These are phyloP conservation scores for Cottoperca gobio DNA, from an alignment of 2,797 vertebrate genomes.

Conservation along the genomic window DNA sequence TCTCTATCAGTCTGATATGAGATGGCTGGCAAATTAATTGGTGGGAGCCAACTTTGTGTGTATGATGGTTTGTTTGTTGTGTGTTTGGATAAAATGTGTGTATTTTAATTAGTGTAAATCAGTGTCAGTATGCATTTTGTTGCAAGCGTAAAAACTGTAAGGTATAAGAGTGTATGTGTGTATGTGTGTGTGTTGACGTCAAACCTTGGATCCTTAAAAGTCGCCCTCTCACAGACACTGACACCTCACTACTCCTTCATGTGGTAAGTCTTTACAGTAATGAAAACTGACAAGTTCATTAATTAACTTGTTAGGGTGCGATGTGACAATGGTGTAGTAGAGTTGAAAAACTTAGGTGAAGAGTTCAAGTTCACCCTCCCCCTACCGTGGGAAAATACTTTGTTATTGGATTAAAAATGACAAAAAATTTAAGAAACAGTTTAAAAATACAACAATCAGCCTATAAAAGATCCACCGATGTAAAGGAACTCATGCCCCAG, in stretches of 20 bases:
- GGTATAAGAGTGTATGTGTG: neutral
- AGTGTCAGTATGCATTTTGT: neutral
- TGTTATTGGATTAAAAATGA: neutral
- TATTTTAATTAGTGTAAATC: slow-evolving; percentile 7
- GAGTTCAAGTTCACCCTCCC: neutral
- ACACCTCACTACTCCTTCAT: slow-evolving; percentile 9
- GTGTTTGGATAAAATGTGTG: slow-evolving; percentile 35
- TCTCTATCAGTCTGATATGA: slow-evolving; percentile 56
- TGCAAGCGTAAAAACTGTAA: neutral
- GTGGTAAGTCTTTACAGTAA: slow-evolving; percentile 32
- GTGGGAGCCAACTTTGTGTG: slow-evolving; percentile 41
- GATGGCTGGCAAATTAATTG: slow-evolving; percentile 67
- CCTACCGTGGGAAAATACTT: neutral
- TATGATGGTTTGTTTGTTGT: slow-evolving; percentile 32
- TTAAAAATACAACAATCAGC: neutral
- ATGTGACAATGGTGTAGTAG: slow-evolving; percentile 8
- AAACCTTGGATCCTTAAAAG: slow-evolving; percentile 15
- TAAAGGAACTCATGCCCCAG: neutral
- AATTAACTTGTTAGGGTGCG: slow-evolving; percentile 34
- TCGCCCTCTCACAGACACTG: neutral
- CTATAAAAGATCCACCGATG: neutral
- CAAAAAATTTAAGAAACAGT: neutral
- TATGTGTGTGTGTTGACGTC: neutral
- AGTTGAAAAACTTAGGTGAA: neutral
- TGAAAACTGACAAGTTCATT: slow-evolving; percentile 42